Evolutionary conservation across 64 coral and sea anemone species (phyloP).

Genomic region (Cladopsammia gracilis): DNA sequence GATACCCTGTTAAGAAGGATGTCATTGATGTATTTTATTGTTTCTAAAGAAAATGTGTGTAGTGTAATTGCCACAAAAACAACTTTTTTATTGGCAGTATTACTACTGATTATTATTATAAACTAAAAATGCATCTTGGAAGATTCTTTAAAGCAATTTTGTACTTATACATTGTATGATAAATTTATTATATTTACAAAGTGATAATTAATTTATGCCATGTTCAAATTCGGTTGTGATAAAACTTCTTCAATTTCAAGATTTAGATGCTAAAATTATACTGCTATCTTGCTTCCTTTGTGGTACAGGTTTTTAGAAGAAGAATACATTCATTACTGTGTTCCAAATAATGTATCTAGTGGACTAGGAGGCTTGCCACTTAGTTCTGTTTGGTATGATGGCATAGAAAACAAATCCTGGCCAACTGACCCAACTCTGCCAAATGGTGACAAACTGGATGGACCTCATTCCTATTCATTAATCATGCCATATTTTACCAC

Average conservation of each 20-base stretch:
- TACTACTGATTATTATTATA: no score
- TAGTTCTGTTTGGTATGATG: conserved; percentile 79
- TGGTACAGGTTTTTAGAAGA: conserved; percentile 76
- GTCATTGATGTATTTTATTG: no score
- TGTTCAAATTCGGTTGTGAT: neutral
- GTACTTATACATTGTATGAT: no score
- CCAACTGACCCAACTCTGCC: conserved; percentile 59
- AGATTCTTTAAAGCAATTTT: no score
- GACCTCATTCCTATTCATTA: conserved; percentile 66
- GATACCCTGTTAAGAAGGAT: no score
- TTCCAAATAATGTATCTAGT: conserved; percentile 91
- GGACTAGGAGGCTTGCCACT: conserved; percentile 86
- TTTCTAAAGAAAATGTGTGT: no score
- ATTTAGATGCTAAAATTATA: neutral
- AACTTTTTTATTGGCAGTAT: no score
- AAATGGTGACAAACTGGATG: conserved; percentile 68
- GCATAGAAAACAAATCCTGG: conserved; percentile 15
- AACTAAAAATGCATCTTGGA: no score
- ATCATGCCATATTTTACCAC: conserved; percentile 96
- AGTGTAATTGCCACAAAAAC: no score
- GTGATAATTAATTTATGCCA: neutral
- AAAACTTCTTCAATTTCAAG: neutral
- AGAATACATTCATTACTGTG: conserved; percentile 82
- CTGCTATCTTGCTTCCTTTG: neutral
- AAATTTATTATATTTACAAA: no score